Conservation (phyloP, 2,888 invertebrate genomes). For the Synanthedon tipuliformis region DNA sequence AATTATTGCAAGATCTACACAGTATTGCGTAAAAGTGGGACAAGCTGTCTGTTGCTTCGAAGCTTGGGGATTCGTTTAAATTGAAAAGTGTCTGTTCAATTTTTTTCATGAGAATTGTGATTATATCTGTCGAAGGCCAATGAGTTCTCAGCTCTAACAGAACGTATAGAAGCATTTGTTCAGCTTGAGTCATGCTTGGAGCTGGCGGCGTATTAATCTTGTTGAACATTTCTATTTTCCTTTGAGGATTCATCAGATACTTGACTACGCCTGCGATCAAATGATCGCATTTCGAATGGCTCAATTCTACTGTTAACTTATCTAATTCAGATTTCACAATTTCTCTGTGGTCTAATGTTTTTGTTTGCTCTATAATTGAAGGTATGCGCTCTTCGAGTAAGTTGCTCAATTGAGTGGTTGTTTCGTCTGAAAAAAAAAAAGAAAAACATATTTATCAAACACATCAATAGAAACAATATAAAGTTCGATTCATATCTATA, state of each 20-base stretch:
- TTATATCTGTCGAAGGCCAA: slow-evolving; percentile 20
- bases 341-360: slow-evolving; percentile 11
- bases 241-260: slow-evolving; percentile 33
- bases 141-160: slow-evolving; percentile 23
- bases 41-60: slow-evolving; percentile 43
- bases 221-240: slow-evolving; percentile 38
- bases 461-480: background rate
- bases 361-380: slow-evolving; percentile 16
- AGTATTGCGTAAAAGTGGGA: slow-evolving; percentile 53
- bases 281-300: slow-evolving; percentile 9
- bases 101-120: slow-evolving; percentile 27
- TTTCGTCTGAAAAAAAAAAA: background rate
- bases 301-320: slow-evolving; percentile 31
- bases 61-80: slow-evolving; percentile 41
- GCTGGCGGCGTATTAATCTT: slow-evolving; percentile 27
- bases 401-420: slow-evolving; percentile 8
- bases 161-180: slow-evolving; percentile 44
- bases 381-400: slow-evolving; percentile 29
- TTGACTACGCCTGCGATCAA: slow-evolving; percentile 11
- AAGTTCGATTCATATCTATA: background rate
- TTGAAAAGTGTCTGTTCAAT: slow-evolving; percentile 49
- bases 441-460: too few species aligned
- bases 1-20: slow-evolving; percentile 40
- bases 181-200: slow-evolving; percentile 48
- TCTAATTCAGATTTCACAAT: slow-evolving; percentile 27